These are phyloP conservation scores for Drosophila infuscata DNA, from an alignment of 2,888 invertebrate genomes.

Conservation along the genomic window DNA sequence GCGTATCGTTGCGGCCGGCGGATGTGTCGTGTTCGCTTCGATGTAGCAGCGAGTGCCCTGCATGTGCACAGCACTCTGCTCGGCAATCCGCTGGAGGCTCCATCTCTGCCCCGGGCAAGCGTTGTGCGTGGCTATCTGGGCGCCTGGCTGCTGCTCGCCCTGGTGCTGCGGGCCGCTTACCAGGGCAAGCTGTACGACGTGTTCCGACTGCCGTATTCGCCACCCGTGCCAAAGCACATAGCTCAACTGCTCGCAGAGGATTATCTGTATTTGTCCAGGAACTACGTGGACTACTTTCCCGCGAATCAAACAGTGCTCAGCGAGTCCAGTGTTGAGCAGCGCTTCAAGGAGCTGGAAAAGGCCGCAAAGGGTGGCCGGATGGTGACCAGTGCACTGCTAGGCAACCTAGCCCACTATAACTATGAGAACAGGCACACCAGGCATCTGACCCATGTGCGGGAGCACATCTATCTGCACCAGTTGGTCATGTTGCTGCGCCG, in stretches of 20 bases:
- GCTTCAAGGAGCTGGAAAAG: constrained; percentile 48
- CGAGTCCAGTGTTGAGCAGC: neutral
- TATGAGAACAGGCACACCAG: constrained; percentile 49
- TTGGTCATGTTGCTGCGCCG: constrained; percentile 71
- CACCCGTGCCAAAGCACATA: constrained; percentile 61
- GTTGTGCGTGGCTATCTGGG: constrained; percentile 63
- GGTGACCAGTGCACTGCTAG: constrained; percentile 54
- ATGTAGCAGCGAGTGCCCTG: constrained; percentile 50
- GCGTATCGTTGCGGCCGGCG: constrained; percentile 3
- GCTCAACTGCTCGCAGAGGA: constrained; percentile 50
- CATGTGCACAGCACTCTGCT: constrained; percentile 67
- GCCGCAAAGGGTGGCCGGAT: constrained; percentile 4
- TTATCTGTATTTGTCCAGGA: constrained; percentile 50
- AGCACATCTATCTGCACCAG: constrained; percentile 69
- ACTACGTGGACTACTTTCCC: constrained; percentile 65
- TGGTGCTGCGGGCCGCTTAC: constrained; percentile 82
- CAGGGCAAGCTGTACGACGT: constrained; percentile 82
- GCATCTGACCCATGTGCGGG: constrained; percentile 63
- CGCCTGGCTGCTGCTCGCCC: constrained; percentile 71
- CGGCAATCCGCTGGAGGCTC: constrained; percentile 68
- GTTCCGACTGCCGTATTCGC: constrained; percentile 65
- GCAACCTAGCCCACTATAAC: constrained; percentile 69
- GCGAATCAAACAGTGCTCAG: constrained; percentile 49
- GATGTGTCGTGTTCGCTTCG: constrained; percentile 36
- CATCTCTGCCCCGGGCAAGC: constrained; percentile 49